Percentiles rank a stretch among this genome's conserved stretches.
Evolutionary conservation across 2,797 vertebrate genomes (phyloP).

Genomic region (Myiotriccus ornatus): DNA sequence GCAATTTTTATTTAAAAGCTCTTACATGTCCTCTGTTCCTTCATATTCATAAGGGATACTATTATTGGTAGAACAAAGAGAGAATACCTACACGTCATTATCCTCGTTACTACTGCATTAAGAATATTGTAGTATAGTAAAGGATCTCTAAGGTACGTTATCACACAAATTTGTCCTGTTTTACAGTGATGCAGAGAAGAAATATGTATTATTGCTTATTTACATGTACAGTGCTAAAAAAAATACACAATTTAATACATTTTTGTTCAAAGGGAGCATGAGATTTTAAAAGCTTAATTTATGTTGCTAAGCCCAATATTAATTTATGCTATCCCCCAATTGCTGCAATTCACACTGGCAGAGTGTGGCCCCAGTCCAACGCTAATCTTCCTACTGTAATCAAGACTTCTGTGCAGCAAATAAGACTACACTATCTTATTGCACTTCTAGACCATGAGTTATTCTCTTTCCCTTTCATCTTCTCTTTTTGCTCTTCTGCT

Average conservation of each 20-base stretch:
- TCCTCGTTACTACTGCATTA: background rate
- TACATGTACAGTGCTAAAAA: background rate
- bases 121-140: background rate
- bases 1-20: background rate
- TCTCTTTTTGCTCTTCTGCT: background rate
- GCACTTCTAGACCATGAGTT: background rate
- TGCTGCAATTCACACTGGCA: background rate
- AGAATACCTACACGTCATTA: background rate
- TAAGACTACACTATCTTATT: background rate
- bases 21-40: background rate
- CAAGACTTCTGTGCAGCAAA: background rate
- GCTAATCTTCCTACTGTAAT: background rate
- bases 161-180: background rate
- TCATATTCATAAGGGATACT: background rate
- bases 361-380: background rate
- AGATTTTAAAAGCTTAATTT: background rate
- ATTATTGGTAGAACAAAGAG: constrained; percentile 18
- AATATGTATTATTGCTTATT: background rate
- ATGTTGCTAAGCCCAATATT: background rate
- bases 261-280: background rate
- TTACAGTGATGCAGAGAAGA: background rate
- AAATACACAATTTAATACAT: background rate
- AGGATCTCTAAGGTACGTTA: background rate
- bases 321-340: background rate
- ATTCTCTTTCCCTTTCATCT: background rate